Conservation (phyloP, 35 echinoderm and acorn worm species). For the Ophioderma brevispina region DNA sequence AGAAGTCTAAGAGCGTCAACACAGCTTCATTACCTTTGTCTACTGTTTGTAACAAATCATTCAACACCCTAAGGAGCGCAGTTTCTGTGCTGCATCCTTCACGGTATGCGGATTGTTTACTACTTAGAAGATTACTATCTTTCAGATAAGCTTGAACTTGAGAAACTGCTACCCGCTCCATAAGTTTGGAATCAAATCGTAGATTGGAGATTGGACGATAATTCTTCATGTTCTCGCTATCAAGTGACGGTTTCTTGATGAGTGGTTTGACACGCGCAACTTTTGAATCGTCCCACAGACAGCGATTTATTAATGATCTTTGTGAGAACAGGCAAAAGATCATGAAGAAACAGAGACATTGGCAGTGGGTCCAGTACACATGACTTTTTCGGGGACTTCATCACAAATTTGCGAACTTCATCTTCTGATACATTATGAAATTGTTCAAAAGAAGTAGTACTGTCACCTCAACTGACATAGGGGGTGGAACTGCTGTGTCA, state of each 20-base stretch:
- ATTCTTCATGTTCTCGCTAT: not conserved
- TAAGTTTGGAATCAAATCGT: no score
- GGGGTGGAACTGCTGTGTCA: not conserved
- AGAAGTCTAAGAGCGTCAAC: no score
- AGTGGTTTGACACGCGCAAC: not conserved
- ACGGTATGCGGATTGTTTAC: not conserved
- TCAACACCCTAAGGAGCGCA: not conserved
- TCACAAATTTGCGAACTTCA: not conserved
- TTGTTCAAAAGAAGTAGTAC: not conserved
- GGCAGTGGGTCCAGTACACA: not conserved
- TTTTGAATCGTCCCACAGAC: not conserved
- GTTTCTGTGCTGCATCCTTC: not conserved
- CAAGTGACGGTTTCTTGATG: not conserved
- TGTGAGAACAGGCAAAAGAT: not conserved
- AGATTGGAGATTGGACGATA: no score
- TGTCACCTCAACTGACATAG: not conserved
- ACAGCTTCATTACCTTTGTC: no score
- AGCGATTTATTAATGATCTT: no score
- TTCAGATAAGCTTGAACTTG: no score
- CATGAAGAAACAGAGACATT: not conserved
- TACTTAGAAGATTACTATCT: no score
- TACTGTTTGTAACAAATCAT: not conserved
- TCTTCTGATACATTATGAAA: not conserved
- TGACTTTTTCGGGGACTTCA: not conserved
- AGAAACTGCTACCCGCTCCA: no score